Evolutionary conservation across 2,888 invertebrate species (phyloP).

Genomic region (Clunio marinus): DNA sequence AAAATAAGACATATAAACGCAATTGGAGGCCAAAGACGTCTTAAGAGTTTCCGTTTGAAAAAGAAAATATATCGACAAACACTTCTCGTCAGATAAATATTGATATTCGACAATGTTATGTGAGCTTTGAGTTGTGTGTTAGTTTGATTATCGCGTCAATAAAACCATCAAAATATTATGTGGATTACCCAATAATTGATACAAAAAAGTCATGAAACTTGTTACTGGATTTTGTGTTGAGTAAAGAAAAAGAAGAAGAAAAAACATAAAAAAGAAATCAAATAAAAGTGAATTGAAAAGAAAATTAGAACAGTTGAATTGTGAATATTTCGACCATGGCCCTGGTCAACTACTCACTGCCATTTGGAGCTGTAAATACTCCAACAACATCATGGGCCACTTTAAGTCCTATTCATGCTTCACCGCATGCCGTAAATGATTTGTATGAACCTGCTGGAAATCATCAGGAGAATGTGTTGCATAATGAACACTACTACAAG

Average conservation of each 20-base stretch:
- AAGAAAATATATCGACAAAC: conserved; percentile 7
- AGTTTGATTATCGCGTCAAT: conserved; percentile 18
- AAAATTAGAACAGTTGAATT: neutral
- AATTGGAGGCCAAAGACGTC: neutral
- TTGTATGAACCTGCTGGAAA: conserved; percentile 44
- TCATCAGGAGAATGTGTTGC: conserved; percentile 47
- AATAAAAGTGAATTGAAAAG: conserved; percentile 20
- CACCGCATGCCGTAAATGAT: conserved; percentile 50
- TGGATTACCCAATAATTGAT: conserved; percentile 27
- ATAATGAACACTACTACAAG: conserved; percentile 46
- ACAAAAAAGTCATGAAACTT: conserved; percentile 22
- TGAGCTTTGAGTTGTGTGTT: conserved; percentile 9
- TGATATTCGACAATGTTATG: neutral
- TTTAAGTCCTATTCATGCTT: conserved; percentile 44
- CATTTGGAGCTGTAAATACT: conserved; percentile 47
- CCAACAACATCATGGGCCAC: conserved; percentile 49
- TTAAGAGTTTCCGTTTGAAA: neutral
- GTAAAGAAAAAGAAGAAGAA: conserved; percentile 4
- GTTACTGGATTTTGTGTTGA: neutral
- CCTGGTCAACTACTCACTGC: conserved; percentile 50
- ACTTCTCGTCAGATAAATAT: neutral
- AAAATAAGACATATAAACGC: neutral
- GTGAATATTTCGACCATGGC: conserved; percentile 45
- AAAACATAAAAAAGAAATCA: conserved; percentile 2
- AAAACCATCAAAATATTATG: conserved; percentile 28